phyloP scores from a whole-genome alignment of 1,140 invertebrate species.

The Zaprionus africanus region DNA sequence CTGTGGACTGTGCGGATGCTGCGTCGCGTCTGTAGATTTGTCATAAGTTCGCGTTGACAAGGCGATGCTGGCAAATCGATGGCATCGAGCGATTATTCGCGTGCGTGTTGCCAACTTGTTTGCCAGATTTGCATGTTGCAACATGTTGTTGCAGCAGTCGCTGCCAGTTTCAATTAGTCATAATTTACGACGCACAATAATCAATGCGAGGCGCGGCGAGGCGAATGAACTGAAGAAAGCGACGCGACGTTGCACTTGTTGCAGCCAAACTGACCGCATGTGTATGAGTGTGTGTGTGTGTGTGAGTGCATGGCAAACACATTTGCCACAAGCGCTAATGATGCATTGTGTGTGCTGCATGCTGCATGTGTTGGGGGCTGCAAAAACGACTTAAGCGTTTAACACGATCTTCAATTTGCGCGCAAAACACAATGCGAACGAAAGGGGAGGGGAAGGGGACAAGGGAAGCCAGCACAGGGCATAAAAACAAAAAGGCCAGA shows the following conservation, averaged over 20 bases:
- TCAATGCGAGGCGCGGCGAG: conserved; percentile 52
- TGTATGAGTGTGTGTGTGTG: conserved; percentile 32
- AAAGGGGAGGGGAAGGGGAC: neutral
- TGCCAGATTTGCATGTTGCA: conserved; percentile 31
- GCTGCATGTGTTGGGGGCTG: conserved; percentile 38
- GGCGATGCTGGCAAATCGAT: conserved; percentile 12
- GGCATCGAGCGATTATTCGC: conserved; percentile 56
- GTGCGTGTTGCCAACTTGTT: conserved; percentile 59
- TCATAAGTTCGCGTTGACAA: conserved; percentile 57
- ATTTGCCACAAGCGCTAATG: conserved; percentile 79
- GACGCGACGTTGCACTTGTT: conserved; percentile 64
- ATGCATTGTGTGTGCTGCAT: conserved; percentile 71
- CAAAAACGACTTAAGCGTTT: conserved; percentile 71
- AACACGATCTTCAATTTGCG: conserved; percentile 83
- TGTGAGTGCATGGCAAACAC: conserved; percentile 58
- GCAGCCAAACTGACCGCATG: conserved; percentile 39
- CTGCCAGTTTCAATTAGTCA: conserved; percentile 80
- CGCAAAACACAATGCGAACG: conserved; percentile 57
- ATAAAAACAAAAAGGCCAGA: conserved; percentile 35
- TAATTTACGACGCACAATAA: conserved; percentile 72
- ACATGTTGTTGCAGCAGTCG: conserved; percentile 41
- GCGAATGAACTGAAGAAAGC: conserved; percentile 54
- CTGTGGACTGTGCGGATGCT: neutral
- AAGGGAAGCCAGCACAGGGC: neutral
- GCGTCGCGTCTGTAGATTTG: conserved; percentile 34